Conservation (phyloP, 2,113 vertebrate species). For the Mohoua ochrocephala region DNA sequence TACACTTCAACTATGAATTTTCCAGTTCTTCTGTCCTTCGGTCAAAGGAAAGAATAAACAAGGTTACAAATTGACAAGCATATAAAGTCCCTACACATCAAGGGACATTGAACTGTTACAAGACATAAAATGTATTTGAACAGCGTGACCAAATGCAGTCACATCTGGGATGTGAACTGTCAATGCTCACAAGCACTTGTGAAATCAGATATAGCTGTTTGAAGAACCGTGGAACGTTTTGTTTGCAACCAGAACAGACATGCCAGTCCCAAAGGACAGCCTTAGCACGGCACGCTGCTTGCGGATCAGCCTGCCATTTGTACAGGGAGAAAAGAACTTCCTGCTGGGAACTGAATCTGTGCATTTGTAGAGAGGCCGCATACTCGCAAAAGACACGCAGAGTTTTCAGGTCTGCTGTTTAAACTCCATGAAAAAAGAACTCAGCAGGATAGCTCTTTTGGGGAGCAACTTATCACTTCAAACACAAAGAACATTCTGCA, state of each 20-base stretch:
- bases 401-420: neutral
- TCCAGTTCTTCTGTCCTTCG: neutral
- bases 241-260: neutral
- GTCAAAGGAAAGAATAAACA: neutral
- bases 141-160: neutral
- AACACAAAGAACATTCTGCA: neutral
- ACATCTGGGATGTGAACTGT: neutral
- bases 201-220: neutral
- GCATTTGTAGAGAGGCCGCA: neutral
- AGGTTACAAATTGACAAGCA: neutral
- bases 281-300: neutral
- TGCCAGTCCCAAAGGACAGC: neutral
- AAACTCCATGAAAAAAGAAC: neutral
- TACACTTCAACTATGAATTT: neutral
- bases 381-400: neutral
- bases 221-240: neutral
- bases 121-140: neutral
- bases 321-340: neutral
- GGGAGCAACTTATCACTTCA: neutral
- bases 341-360: neutral
- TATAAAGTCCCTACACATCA: neutral
- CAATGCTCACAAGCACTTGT: neutral
- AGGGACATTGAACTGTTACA: neutral
- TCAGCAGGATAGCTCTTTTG: neutral
- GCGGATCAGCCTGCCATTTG: neutral